Evolutionary conservation across 2,797 vertebrate genomes (phyloP).

Genomic region (Scomberomorus guttatus): DNA sequence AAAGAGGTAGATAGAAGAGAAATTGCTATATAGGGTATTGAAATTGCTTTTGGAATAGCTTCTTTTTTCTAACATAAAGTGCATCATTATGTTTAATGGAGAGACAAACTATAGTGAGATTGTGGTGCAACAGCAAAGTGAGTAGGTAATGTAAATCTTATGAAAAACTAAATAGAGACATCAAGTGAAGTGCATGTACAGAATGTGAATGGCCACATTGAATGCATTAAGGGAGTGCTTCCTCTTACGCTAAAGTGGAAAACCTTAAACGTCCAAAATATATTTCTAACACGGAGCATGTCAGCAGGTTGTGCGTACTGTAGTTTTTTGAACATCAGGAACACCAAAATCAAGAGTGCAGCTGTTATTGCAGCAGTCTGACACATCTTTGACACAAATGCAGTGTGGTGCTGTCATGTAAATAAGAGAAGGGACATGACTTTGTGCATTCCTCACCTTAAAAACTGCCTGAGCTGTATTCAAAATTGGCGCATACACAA

Average conservation of each 20-base stretch:
- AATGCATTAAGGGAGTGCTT: slow-evolving; percentile 35
- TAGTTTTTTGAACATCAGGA: background rate
- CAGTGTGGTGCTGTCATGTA: background rate
- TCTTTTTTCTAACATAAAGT: slow-evolving; percentile 15
- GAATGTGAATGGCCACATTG: slow-evolving; percentile 37
- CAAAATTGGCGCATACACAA: background rate
- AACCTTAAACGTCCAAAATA: slow-evolving; percentile 19
- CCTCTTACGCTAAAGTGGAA: slow-evolving; percentile 27
- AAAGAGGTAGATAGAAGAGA: background rate
- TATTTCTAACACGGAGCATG: too few relatives aligned
- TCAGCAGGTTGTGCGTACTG: too few relatives aligned
- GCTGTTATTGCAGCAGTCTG: slow-evolving; percentile 20
- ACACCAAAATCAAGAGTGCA: background rate
- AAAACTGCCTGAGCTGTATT: slow-evolving; percentile 5
- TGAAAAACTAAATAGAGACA: slow-evolving; percentile 55
- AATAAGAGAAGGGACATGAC: background rate
- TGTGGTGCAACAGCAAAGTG: slow-evolving; percentile 24
- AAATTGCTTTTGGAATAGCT: slow-evolving; percentile 52
- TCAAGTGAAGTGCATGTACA: slow-evolving; percentile 37
- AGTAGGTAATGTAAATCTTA: slow-evolving; percentile 53
- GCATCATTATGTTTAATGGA: slow-evolving; percentile 45
- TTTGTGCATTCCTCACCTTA: background rate
- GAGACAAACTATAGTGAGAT: slow-evolving; percentile 29
- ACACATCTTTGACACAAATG: slow-evolving; percentile 6
- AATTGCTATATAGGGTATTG: slow-evolving; percentile 5